Evolutionary conservation across 2,113 vertebrate genomes (phyloP).

Genomic region (Corvus cornix): DNA sequence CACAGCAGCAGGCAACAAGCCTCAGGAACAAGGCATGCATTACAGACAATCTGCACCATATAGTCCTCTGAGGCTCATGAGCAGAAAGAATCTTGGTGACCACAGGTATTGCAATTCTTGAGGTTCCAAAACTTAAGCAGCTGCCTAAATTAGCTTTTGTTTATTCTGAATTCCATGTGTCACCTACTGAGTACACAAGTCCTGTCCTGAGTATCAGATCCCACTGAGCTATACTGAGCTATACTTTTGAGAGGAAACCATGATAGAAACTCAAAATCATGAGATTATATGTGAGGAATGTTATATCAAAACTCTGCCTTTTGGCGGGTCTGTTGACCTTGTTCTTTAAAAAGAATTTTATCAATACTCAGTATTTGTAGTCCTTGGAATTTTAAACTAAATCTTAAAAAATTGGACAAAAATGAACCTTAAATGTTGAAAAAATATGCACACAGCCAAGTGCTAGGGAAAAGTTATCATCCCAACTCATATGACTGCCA

Average conservation of each 20-base stretch:
- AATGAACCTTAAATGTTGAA: neutral
- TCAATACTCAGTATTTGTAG: neutral
- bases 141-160: neutral
- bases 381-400: neutral
- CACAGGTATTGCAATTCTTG: neutral
- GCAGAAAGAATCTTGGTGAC: neutral
- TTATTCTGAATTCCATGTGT: neutral
- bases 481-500: neutral
- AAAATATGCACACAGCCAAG: neutral
- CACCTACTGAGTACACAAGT: accelerated
- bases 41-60: neutral
- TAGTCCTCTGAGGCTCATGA: neutral
- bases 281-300: neutral
- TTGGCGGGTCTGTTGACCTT: neutral
- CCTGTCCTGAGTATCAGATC: neutral
- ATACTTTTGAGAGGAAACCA: neutral
- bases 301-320: neutral
- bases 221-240: neutral
- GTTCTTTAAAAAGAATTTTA: neutral
- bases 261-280: neutral
- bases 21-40: neutral
- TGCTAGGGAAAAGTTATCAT: neutral
- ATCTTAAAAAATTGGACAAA: neutral
- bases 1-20: neutral
- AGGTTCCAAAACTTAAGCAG: neutral